Conservation (phyloP, 2,888 invertebrate genomes). For the Pammene aurita region DNA sequence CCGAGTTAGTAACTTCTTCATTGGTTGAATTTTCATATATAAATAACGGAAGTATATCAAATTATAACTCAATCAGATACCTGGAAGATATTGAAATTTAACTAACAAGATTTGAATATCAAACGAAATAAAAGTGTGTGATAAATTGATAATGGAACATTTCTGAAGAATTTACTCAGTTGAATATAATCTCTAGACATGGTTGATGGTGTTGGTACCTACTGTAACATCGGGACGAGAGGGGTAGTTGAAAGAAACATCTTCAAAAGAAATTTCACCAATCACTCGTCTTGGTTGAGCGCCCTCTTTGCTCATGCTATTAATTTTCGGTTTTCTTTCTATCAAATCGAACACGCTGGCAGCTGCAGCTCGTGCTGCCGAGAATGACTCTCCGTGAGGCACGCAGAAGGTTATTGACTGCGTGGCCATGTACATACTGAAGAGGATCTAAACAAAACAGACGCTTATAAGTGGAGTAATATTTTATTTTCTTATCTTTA, state of each 20-base stretch:
- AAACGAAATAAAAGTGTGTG: no score
- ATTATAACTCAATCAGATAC: no score
- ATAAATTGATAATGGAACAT: no score
- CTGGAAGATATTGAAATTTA: no score
- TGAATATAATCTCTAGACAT: no score
- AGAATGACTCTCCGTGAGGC: conserved; percentile 89
- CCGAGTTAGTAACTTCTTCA: no score
- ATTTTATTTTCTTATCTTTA: neutral
- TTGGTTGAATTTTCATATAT: no score
- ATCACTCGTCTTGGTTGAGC: conserved; percentile 80
- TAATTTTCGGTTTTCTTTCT: conserved; percentile 87
- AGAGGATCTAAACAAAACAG: conserved; percentile 79
- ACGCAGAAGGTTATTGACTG: conserved; percentile 90
- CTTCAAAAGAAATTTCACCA: conserved; percentile 87
- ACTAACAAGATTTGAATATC: no score
- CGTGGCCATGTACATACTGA: conserved; percentile 89
- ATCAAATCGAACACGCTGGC: conserved; percentile 88
- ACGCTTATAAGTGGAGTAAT: neutral
- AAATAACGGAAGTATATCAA: no score
- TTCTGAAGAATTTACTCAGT: no score
- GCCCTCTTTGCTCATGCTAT: conserved; percentile 86
- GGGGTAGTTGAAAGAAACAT: conserved; percentile 90
- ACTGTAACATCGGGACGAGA: conserved; percentile 88
- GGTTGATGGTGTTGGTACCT: conserved; percentile 35
- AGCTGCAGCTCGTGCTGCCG: conserved; percentile 88